Evolutionary conservation across 2,113 vertebrate genomes (phyloP).

Genomic region (Turnix velox): DNA sequence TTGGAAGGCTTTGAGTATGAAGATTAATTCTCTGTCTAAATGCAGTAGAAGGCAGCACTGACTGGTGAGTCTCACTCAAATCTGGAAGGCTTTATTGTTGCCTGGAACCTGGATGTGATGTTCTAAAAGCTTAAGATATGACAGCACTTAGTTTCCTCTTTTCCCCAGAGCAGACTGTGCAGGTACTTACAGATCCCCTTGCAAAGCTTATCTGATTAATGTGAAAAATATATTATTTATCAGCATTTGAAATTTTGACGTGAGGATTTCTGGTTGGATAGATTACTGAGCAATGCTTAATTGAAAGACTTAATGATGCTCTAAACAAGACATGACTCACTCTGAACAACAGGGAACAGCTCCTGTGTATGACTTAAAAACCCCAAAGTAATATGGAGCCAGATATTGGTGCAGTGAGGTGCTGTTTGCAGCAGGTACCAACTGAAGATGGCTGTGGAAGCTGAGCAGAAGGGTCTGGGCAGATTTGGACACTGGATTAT

Average conservation of each 20-base stretch:
- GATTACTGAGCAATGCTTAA: not conserved
- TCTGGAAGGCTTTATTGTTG: not conserved
- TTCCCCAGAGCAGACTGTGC: not conserved
- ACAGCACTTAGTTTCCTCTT: not conserved
- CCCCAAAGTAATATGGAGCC: not conserved
- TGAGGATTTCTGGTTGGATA: not conserved
- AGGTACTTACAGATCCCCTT: not conserved
- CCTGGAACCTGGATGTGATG: not conserved
- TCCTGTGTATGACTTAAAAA: not conserved
- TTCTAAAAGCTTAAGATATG: not conserved
- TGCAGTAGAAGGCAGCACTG: not conserved
- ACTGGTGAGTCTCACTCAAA: not conserved
- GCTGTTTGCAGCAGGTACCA: not conserved
- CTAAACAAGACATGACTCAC: not conserved
- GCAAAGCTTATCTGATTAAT: not conserved
- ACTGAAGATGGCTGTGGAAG: not conserved
- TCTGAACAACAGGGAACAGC: not conserved
- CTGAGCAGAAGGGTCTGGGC: not conserved
- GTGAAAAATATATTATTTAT: not conserved
- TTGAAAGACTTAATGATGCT: not conserved
- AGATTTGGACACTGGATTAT: not conserved
- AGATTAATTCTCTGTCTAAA: conserved; percentile 22
- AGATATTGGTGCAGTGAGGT: not conserved
- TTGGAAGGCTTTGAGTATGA: conserved; percentile 12
- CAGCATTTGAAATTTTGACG: not conserved